Evolutionary conservation across 2,797 vertebrate species (phyloP), one percentile per base, ranked within the genome.

Genomic region (Capromys pilorides): DNA sequence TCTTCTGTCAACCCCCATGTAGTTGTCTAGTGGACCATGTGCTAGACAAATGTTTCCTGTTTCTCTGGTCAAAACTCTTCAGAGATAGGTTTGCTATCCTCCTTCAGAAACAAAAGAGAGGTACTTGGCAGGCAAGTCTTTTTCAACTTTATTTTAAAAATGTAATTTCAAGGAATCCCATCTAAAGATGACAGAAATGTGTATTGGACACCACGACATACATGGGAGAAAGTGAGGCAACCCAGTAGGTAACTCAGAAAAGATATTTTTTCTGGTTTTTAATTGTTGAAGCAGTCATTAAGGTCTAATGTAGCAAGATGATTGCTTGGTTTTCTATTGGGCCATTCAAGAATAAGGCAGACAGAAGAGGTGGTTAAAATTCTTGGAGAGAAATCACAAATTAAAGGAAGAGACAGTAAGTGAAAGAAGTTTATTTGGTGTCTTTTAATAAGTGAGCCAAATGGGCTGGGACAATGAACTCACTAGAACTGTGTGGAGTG

Each of bases 381-480:
- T 22, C 14, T 57, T 66, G 26, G 26, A 24, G 66, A 88, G 73
- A 90, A 94, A n/a, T 69, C 33, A 57, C 26, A 81, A 26, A 64
- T 61, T 75, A 86, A 78, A 94, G 54, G 28, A 75, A 61, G 57
- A 24, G 59, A 62, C 7, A 84, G 71, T 19, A 41, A 1, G 45
- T 49, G n/a, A 90, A 92, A 62, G 67, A 79, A n/a, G 7, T 67
- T 59, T 45, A 24, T 91, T 69, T 33, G 28, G 10, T 51, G 9
- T 88, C 19, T 92, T 75, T 95, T 49, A 92, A 86, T 75, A 51
- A 75, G 49, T 59, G 73, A 93, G 64, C 45, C 49, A 49, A 73
- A 79, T 16, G 12, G 22, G 59, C 41, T 54, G 7, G 24, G 33
- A 77, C 16, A 51, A 28, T n/a, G 5, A 92, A 57, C 39, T 94